Conservation (phyloP, 2,888 invertebrate species). For the Hesperia comma region DNA sequence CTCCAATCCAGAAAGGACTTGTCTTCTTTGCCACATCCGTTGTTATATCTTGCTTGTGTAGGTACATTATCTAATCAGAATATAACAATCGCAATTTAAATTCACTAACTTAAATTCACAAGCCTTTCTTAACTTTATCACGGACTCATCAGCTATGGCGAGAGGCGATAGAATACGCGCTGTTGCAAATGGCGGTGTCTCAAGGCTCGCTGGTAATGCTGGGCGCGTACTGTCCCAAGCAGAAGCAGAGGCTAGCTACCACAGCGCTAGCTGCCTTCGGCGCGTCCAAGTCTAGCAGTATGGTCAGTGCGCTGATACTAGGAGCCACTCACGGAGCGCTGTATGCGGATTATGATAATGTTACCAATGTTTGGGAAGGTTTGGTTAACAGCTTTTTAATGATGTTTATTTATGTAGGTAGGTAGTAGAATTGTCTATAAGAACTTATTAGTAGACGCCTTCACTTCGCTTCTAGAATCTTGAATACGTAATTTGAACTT, state of each 20-base stretch:
- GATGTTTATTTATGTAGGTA: no score
- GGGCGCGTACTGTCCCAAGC: slow-evolving; percentile 67
- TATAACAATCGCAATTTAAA: no score
- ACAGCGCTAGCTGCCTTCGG: slow-evolving; percentile 62
- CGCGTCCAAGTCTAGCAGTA: slow-evolving; percentile 60
- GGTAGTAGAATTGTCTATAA: no score
- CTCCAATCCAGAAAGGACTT: no score
- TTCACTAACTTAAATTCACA: no score
- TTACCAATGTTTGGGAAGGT: slow-evolving; percentile 63
- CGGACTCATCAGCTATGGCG: slow-evolving; percentile 66
- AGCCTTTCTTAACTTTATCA: background rate
- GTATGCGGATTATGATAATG: slow-evolving; percentile 63
- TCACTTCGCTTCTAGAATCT: no score
- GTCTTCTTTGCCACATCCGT: no score
- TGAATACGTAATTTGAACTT: no score
- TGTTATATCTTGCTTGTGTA: no score
- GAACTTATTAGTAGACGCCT: no score
- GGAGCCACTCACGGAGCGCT: slow-evolving; percentile 70
- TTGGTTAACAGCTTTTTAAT: no score
- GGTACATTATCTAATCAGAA: no score
- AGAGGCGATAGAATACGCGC: slow-evolving; percentile 69
- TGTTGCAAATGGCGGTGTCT: slow-evolving; percentile 68
- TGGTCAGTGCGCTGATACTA: slow-evolving; percentile 59
- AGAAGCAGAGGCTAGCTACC: slow-evolving; percentile 57
- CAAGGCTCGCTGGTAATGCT: slow-evolving; percentile 74